phyloP scores from a whole-genome alignment of 2,888 invertebrate genomes.

The Gastracanthus pulcherrimus region DNA sequence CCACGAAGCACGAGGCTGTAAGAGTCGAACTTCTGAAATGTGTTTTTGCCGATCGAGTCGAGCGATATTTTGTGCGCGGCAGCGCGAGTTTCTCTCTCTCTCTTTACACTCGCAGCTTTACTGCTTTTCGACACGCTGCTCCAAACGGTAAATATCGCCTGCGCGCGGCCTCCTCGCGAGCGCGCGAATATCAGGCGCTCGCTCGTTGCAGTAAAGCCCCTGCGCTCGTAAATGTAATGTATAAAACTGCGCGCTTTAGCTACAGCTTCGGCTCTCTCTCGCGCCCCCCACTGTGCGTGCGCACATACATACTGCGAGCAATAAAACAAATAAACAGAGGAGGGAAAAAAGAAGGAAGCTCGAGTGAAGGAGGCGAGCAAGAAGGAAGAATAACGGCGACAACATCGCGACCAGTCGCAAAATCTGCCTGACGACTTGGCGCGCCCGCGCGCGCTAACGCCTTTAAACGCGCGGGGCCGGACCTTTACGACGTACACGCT shows the following conservation, averaged over 20 bases:
- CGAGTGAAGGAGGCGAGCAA: not conserved
- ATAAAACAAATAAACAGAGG: not conserved
- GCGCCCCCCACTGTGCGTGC: no score
- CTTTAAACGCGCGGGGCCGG: no score
- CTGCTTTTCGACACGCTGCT: not conserved
- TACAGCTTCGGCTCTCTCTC: no score
- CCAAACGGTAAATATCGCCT: not conserved
- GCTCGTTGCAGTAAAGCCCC: no score
- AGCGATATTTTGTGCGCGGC: not conserved
- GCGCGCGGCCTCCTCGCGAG: not conserved
- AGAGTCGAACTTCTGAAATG: not conserved
- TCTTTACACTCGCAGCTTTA: not conserved
- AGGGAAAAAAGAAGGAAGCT: not conserved
- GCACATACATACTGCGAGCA: not conserved
- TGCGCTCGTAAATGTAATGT: not conserved
- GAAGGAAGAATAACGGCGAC: no score
- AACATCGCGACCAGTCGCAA: not conserved
- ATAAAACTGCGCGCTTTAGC: not conserved
- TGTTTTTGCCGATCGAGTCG: not conserved
- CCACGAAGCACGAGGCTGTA: no score
- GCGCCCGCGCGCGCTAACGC: no score
- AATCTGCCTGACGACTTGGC: not conserved
- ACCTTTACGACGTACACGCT: not conserved
- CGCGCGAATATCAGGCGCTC: not conserved
- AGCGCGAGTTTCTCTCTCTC: not conserved